Conservation (phyloP, 2,888 invertebrate genomes). For the Piscicola geometra region DNA sequence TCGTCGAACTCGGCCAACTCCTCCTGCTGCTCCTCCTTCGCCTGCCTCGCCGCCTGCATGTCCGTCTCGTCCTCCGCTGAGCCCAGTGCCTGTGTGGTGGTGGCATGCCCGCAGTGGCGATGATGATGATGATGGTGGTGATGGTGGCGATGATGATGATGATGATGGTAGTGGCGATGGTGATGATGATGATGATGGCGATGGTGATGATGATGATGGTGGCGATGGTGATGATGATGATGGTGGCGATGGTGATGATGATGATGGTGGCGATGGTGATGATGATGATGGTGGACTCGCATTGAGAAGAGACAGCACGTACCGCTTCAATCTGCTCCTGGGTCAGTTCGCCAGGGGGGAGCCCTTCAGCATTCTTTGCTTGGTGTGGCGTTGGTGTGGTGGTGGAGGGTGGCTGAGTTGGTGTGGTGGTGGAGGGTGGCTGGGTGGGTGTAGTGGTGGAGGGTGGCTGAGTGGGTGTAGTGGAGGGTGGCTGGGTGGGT, state of each 20-base stretch:
- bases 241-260: no score
- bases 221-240: conserved; percentile 6
- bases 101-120: neutral
- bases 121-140: conserved; percentile 29
- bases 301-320: conserved; percentile 22
- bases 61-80: conserved; percentile 92
- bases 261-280: no score
- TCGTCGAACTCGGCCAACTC: conserved; percentile 88
- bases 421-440: neutral
- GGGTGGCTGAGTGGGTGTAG: no score
- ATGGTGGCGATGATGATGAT: conserved; percentile 12
- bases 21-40: conserved; percentile 73
- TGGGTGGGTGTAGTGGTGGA: no score
- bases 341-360: conserved; percentile 33
- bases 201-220: conserved; percentile 19
- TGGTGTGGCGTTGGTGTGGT: neutral
- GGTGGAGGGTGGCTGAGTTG: neutral
- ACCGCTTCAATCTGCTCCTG: conserved; percentile 55
- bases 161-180: neutral
- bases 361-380: neutral
- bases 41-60: conserved; percentile 80
- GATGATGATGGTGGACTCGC: neutral
- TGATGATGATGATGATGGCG: conserved; percentile 23
- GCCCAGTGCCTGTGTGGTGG: conserved; percentile 65
- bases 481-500: no score